These are phyloP conservation scores for Pseudorectes ferrugineus DNA, from an alignment of 2,113 vertebrate genomes.

Conservation along the genomic window DNA sequence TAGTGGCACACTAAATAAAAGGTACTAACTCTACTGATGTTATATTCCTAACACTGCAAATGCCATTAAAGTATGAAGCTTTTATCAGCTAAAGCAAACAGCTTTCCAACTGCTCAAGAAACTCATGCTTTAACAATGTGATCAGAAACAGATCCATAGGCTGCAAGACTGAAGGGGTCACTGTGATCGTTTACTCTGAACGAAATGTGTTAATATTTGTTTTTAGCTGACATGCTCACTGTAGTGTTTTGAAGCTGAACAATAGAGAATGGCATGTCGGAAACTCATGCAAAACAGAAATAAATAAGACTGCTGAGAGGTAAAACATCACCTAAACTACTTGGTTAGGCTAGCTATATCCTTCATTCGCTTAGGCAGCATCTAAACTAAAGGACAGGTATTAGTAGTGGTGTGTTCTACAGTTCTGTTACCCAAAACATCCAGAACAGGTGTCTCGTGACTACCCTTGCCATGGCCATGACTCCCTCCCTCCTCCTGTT, in stretches of 20 bases:
- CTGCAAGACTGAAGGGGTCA: not conserved
- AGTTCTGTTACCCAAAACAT: not conserved
- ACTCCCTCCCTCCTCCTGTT: not conserved
- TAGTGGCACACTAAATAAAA: not conserved
- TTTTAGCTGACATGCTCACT: not conserved
- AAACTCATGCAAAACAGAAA: not conserved
- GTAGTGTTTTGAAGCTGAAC: not conserved
- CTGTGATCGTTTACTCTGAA: not conserved
- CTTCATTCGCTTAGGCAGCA: not conserved
- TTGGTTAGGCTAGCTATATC: not conserved
- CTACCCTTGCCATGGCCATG: not conserved
- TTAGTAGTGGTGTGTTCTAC: accelerated
- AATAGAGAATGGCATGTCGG: not conserved
- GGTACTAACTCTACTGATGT: not conserved
- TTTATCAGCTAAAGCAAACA: not conserved
- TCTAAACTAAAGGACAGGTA: not conserved
- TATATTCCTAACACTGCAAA: not conserved
- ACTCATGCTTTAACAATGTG: not conserved
- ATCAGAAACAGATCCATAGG: not conserved
- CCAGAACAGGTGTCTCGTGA: not conserved
- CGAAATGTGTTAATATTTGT: not conserved
- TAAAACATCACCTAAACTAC: not conserved
- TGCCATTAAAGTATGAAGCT: not conserved
- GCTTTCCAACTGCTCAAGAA: not conserved
- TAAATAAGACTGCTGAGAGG: not conserved